These are phyloP conservation scores for Dryobates pubescens DNA, from an alignment of 2,797 vertebrate species.

Conservation along the genomic window DNA sequence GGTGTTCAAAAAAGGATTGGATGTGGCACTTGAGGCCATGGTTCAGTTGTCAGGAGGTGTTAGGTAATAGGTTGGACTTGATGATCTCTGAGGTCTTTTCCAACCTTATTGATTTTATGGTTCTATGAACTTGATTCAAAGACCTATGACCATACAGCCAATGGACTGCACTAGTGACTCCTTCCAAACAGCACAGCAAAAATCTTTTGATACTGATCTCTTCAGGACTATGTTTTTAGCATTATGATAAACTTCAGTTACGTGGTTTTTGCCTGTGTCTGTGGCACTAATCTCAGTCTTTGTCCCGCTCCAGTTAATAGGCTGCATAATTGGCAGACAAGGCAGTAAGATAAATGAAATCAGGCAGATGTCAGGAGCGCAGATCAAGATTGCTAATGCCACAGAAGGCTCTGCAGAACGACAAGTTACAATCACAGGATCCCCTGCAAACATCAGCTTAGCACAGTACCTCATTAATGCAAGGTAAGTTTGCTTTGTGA, in stretches of 20 bases:
- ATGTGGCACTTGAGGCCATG: no score
- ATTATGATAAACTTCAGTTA: not conserved
- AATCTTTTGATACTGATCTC: not conserved
- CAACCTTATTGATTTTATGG: no score
- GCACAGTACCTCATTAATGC: constrained; percentile 97
- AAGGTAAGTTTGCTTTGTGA: constrained; percentile 85
- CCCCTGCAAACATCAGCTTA: constrained; percentile 92
- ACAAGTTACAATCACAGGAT: constrained; percentile 94
- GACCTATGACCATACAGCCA: not conserved
- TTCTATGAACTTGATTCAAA: not conserved
- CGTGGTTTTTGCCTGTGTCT: constrained; percentile 56
- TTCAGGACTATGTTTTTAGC: not conserved
- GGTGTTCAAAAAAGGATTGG: no score
- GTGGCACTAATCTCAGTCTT: constrained; percentile 70
- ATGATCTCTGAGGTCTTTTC: no score
- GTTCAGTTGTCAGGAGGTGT: no score
- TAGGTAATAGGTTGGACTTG: no score
- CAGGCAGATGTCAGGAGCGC: constrained; percentile 95
- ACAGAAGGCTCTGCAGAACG: constrained; percentile 92
- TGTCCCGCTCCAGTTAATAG: constrained; percentile 87
- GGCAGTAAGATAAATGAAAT: constrained; percentile 98
- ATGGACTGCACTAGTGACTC: not conserved
- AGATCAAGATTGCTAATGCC: constrained; percentile 96
- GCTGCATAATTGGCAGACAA: constrained; percentile 98
- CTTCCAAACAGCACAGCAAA: constrained; percentile 19